These are phyloP conservation scores for Silurus lanzhouensis DNA, from an alignment of 2,797 vertebrate species.

Conservation along the genomic window DNA sequence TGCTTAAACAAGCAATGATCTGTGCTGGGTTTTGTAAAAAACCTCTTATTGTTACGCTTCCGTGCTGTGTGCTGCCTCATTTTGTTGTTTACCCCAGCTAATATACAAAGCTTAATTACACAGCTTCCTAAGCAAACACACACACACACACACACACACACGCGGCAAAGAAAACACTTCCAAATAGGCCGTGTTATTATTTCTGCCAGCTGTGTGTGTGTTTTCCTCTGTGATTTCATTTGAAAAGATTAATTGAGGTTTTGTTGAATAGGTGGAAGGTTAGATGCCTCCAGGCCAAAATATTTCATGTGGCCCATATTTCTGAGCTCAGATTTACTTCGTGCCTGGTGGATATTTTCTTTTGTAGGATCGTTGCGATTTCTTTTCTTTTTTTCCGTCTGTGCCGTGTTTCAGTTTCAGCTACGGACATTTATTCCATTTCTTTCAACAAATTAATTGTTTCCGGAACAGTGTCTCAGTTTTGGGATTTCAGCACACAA, in stretches of 20 bases:
- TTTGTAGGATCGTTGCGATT: background rate
- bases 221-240: slow-evolving; percentile 22
- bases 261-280: slow-evolving; percentile 3
- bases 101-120: slow-evolving; percentile 34
- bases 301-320: background rate
- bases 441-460: too few relatives aligned
- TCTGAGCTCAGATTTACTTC: background rate
- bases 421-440: background rate
- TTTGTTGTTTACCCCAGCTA: slow-evolving; percentile 12
- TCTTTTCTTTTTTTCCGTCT: background rate
- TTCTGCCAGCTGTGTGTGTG: background rate
- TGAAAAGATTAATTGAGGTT: slow-evolving; percentile 25
- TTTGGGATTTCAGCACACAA: background rate
- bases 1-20: slow-evolving; percentile 48
- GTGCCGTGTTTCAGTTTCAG: background rate
- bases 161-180: background rate
- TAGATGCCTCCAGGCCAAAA: background rate
- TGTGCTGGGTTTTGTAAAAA: slow-evolving; percentile 13
- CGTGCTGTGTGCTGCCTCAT: background rate
- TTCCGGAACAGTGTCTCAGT: background rate
- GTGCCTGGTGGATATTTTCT: background rate
- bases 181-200: background rate
- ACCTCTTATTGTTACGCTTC: slow-evolving; percentile 40
- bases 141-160: background rate
- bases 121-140: slow-evolving; percentile 1